Percentiles rank a stretch among this genome's conserved stretches.
Evolutionary conservation across 2,797 vertebrate genomes (phyloP).

Genomic region (Falco berigora): DNA sequence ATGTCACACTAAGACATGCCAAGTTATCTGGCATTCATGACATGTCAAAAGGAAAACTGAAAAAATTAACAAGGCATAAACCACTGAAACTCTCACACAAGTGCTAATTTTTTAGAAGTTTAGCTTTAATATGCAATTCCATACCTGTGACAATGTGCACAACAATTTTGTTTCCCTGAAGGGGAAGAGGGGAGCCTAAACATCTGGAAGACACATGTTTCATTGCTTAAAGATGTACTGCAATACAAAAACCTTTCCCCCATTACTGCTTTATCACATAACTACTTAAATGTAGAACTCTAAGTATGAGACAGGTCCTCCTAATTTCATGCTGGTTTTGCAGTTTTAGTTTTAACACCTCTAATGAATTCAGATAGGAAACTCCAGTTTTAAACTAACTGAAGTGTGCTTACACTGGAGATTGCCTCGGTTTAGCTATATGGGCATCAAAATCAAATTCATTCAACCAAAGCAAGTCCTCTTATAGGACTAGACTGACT

Average conservation of each 20-base stretch:
- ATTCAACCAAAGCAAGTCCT: neutral
- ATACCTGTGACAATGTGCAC: fast-evolving
- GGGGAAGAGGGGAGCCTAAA: neutral
- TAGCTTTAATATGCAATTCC: neutral
- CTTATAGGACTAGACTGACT: neutral
- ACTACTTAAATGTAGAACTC: neutral
- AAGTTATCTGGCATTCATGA: neutral
- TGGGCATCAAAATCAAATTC: neutral
- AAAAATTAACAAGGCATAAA: neutral
- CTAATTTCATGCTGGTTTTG: neutral
- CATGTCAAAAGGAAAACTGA: neutral
- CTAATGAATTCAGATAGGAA: neutral
- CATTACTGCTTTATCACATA: neutral
- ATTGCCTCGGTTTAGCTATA: neutral
- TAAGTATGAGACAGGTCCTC: neutral
- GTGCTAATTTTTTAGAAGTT: neutral
- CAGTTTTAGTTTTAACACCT: neutral
- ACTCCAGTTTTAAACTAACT: neutral
- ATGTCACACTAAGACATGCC: neutral
- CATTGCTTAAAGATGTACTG: neutral
- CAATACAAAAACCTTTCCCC: neutral
- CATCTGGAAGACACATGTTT: neutral
- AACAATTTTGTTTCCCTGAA: neutral
- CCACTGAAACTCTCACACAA: fast-evolving
- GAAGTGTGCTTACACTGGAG: neutral